phyloP scores from a whole-genome alignment of 2,888 invertebrate genomes.

The Nomada fabriciana region DNA sequence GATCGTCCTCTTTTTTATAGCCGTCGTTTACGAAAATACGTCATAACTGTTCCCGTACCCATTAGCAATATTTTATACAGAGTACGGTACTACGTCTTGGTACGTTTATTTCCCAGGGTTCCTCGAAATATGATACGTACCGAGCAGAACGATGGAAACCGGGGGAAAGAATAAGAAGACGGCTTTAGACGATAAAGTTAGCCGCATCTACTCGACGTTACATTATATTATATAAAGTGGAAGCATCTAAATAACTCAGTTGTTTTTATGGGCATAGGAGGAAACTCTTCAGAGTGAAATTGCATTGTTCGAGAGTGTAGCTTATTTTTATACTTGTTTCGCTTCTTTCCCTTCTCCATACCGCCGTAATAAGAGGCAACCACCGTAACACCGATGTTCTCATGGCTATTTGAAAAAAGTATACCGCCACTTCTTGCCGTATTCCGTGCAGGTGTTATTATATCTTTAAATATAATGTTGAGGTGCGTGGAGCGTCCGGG shows the following conservation, averaged over 20 bases:
- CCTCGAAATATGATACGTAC: neutral
- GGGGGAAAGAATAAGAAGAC: neutral
- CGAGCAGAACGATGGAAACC: neutral
- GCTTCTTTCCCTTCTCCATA: neutral
- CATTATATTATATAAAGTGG: constrained; percentile 29
- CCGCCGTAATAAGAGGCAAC: neutral
- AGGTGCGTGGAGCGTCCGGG: neutral
- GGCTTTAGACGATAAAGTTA: constrained; percentile 19
- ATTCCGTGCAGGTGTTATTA: neutral
- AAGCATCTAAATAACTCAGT: constrained; percentile 25
- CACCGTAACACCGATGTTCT: neutral
- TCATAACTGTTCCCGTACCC: no score
- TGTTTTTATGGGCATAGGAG: constrained; percentile 26
- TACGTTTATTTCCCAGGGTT: neutral
- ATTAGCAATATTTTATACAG: neutral
- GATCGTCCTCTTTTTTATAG: no score
- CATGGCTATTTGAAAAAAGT: neutral
- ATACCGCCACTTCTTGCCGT: neutral
- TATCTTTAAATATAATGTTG: constrained; percentile 14
- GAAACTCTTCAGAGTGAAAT: constrained; percentile 27
- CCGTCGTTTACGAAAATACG: no score
- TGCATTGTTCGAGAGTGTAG: constrained; percentile 27
- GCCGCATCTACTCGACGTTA: constrained; percentile 16
- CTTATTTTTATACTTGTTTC: constrained; percentile 28
- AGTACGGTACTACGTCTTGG: neutral